phyloP scores from a whole-genome alignment of 2,113 vertebrate genomes.

The Eidolon helvum region DNA sequence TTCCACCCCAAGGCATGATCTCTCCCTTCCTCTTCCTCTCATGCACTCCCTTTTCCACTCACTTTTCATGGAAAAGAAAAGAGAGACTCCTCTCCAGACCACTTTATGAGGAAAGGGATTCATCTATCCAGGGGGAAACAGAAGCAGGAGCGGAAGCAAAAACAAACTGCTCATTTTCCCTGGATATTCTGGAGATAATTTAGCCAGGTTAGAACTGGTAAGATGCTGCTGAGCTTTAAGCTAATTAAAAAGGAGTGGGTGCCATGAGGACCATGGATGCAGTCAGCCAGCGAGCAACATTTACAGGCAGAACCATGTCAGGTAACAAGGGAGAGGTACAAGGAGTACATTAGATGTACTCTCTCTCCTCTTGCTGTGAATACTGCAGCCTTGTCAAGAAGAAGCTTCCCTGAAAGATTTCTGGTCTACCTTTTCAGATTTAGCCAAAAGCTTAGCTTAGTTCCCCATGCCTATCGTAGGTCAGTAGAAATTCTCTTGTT shows the following conservation, averaged over 20 bases:
- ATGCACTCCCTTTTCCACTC: neutral
- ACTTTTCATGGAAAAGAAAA: neutral
- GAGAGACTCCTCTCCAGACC: neutral
- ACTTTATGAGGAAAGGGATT: neutral
- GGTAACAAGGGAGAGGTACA: neutral
- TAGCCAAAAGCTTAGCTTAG: slow-evolving; percentile 18
- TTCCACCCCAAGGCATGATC: neutral
- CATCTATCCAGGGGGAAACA: neutral
- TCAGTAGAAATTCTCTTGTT: neutral
- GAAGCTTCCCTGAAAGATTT: neutral
- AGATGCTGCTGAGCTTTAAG: slow-evolving; percentile 11
- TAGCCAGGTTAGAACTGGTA: neutral
- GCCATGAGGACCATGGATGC: neutral
- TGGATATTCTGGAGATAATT: slow-evolving; percentile 20
- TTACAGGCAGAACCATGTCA: neutral
- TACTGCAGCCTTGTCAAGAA: neutral
- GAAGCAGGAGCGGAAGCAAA: neutral
- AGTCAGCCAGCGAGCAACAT: neutral
- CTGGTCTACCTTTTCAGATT: neutral
- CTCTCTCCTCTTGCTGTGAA: neutral
- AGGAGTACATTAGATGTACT: neutral
- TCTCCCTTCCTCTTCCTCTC: neutral
- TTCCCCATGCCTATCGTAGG: neutral
- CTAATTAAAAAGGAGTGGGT: neutral
- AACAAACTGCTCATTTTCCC: neutral